Base-by-base conservation (phyloP, 1,140 invertebrate genomes). In the Pristionchus pacificus region DNA sequence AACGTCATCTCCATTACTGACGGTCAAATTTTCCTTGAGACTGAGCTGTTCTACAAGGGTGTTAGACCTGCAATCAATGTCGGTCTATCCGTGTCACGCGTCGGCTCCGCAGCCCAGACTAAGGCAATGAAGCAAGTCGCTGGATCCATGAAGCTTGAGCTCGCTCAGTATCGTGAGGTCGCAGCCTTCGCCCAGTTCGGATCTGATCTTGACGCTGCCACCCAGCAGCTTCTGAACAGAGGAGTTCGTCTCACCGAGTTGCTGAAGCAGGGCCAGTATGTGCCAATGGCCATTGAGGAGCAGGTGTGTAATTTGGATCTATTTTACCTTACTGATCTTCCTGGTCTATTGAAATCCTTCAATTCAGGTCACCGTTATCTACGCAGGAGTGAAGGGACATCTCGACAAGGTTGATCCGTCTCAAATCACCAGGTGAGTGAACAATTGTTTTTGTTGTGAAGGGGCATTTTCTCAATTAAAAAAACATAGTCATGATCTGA, bases 1-100 rank as follows among this genome's bases (percentile, higher is more conserved):
- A 99, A 99, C 86, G 97, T 99, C 75, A 99, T 99, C 87, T 98
- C 96, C 84, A 99, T 99, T 87, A 99, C 97, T 82, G 97, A 99
- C 83, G 97, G 97, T 77, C 97, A 99, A 87, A 99, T 99, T 87
- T 99, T 99, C 91, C 94, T 99, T 90, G 97, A 99, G 89, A 98
- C 95, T 83, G 97, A 99, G 87, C 67, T 82, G 10, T 81, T 84
- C 76, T 85, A 82, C 75, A 87, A 87, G 87, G 96, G 97, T 91
- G 97, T 99, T 86, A 91, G 96, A 83, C 97, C 97, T 64, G 97
- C 97, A 83, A 99, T 99, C 86, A 99, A 99, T 85, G 97, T 98
- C 83, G 97, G 97, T 91, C 88, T 99, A 77, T 98, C 95, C 86
- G 97, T 99, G 83, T 97, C 94, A 74, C 91, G 97, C 89, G 97